These are phyloP conservation scores for Drosophila lacteicornis DNA, from an alignment of 1,140 invertebrate genomes.

Conservation along the genomic window DNA sequence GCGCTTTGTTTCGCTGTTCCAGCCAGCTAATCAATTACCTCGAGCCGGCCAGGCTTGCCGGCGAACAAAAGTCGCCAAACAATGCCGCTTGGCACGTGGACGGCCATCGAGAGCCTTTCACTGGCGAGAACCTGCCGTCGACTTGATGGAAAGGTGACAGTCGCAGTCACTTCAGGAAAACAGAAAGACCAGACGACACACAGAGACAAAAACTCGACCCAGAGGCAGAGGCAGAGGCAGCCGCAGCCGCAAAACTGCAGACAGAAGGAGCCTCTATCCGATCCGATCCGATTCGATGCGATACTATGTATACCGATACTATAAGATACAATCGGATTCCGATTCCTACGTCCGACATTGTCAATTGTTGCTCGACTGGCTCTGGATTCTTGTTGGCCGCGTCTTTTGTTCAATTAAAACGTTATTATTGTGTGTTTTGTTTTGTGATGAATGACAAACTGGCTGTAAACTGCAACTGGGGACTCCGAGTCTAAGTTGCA, in stretches of 20 bases:
- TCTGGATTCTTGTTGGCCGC: slow-evolving; percentile 45
- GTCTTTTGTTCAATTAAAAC: slow-evolving; percentile 81
- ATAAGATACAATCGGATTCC: slow-evolving; percentile 29
- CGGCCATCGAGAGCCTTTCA: slow-evolving; percentile 66
- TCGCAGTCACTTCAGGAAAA: slow-evolving; percentile 53
- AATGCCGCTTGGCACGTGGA: slow-evolving; percentile 73
- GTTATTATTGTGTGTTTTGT: slow-evolving; percentile 72
- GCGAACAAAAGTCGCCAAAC: slow-evolving; percentile 57
- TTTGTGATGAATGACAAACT: slow-evolving; percentile 58
- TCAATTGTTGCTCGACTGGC: slow-evolving; percentile 71
- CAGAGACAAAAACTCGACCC: slow-evolving; percentile 17
- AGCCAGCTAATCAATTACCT: slow-evolving; percentile 73
- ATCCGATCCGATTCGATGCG: slow-evolving; percentile 21
- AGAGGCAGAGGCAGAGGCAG: slow-evolving; percentile 34
- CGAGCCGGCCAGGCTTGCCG: slow-evolving; percentile 3
- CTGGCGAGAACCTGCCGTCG: slow-evolving; percentile 51
- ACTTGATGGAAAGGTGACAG: slow-evolving; percentile 80
- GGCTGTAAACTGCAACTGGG: slow-evolving; percentile 65
- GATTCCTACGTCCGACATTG: slow-evolving; percentile 40
- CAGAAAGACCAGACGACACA: slow-evolving; percentile 18
- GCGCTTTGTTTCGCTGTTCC: slow-evolving; percentile 31
- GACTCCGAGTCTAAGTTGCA: slow-evolving; percentile 76
- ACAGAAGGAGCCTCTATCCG: slow-evolving; percentile 18
- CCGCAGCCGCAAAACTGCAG: slow-evolving; percentile 55
- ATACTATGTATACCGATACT: not conserved